phyloP scores from a whole-genome alignment of 2,113 vertebrate genomes.

The Mustelus asterias region DNA sequence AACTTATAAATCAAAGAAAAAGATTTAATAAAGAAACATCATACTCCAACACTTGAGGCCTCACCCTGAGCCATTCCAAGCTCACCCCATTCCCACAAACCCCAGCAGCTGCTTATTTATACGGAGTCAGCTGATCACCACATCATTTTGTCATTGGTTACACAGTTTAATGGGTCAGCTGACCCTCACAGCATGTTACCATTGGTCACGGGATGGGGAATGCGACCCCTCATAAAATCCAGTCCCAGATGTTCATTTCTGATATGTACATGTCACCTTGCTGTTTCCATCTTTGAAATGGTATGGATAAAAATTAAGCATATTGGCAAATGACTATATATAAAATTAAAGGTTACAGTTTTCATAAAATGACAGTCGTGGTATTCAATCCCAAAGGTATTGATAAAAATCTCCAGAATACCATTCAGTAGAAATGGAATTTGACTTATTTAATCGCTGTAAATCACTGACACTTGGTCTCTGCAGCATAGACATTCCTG shows the following conservation, averaged over 20 bases:
- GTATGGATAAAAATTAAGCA: background rate
- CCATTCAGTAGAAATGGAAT: background rate
- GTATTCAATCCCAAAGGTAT: background rate
- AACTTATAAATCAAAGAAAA: too few relatives aligned
- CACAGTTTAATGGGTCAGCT: too few relatives aligned
- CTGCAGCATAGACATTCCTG: background rate
- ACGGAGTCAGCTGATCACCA: too few relatives aligned
- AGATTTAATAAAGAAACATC: too few relatives aligned
- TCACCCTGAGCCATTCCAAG: too few relatives aligned
- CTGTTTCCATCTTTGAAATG: background rate
- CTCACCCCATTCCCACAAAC: too few relatives aligned
- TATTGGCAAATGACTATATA: background rate
- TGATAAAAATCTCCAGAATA: background rate
- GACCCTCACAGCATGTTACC: too few relatives aligned
- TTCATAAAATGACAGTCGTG: background rate
- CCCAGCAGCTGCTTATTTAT: too few relatives aligned
- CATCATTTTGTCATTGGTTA: too few relatives aligned
- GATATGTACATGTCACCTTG: background rate
- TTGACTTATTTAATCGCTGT: background rate
- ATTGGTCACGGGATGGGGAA: background rate
- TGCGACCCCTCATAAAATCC: background rate
- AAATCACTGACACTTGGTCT: background rate
- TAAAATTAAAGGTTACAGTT: background rate
- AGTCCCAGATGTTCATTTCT: background rate
- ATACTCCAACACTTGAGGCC: too few relatives aligned